Evolutionary conservation across 2,888 invertebrate genomes (phyloP), one percentile per base, ranked within the genome.

Genomic region (Vandiemenella viatica): DNA sequence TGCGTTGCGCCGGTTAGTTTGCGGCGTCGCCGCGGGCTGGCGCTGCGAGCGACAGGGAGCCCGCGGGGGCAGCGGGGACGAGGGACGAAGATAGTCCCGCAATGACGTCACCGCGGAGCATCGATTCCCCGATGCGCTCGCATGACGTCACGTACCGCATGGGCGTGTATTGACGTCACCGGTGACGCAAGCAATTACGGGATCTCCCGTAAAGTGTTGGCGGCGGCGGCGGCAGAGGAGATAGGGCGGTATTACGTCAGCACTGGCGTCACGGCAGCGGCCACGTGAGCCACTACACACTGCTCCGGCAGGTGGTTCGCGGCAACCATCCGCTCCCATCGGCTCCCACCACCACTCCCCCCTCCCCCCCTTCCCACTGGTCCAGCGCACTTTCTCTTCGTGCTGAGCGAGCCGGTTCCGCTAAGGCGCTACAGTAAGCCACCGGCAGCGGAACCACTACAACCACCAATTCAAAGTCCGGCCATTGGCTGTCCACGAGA

Each of bases 101-200:
- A n/a, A 17, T 43, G 45, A 43, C 50, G 44, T 47, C 44, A 48
- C 45, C 37, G 43, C 41, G 40, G 37, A n/a, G 37, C 23, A 53
- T 53, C 53, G 53, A 53, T 53, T 50, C 46, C 50, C 43, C 50
- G 49, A 40, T 38, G 48, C 41, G 23, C 41, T 41, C 32, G 42
- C 38, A 46, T 50, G 49, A 53, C 53, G 53, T 53, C 53, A 53
- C 50, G 22, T 49, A 46, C 48, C 50, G 50, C 50, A 48, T 51
- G 50, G 50, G 53, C 53, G 53, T 23, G 49, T 48, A 47, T 43
- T 50, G 53, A 53, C 50, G 50, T 53, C 50, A 53, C 43, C 37
- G 37, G 32, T 53, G 53, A 53, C 53, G 53, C 50, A 43, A 50
- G 50, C 43, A 45, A 45, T 52, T 52, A 52, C 50, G 50, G 52